These are phyloP conservation scores for Hyperoplus lanceolatus DNA, from an alignment of 2,797 vertebrate genomes.

Conservation along the genomic window DNA sequence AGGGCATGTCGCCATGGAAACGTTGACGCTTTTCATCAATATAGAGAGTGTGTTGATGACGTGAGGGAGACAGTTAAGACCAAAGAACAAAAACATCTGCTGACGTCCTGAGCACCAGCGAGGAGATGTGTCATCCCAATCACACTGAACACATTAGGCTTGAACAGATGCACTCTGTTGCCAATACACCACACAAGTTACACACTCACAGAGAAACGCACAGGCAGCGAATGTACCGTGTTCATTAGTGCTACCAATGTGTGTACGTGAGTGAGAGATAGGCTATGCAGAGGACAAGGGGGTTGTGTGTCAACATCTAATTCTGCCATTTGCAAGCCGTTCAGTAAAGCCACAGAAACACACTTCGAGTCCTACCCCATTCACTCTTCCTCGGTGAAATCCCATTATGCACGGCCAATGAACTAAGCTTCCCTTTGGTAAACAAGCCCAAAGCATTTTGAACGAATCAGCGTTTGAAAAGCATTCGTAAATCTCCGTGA, in stretches of 20 bases:
- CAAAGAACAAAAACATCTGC: conserved; percentile 1
- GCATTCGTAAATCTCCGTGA: conserved; percentile 43
- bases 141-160: conserved; percentile 60
- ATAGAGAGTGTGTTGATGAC: not conserved
- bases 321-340: conserved; percentile 46
- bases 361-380: conserved; percentile 27
- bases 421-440: conserved; percentile 53
- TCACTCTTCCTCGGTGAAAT: conserved; percentile 63
- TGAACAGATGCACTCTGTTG: conserved; percentile 53
- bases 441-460: conserved; percentile 61
- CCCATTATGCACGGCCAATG: conserved; percentile 51
- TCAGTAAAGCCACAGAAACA: conserved; percentile 48
- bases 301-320: conserved; percentile 44
- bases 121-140: conserved; percentile 40
- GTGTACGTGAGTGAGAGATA: conserved; percentile 12
- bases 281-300: conserved; percentile 28
- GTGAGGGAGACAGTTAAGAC: conserved; percentile 1
- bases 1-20: not conserved
- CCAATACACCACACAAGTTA: conserved; percentile 23
- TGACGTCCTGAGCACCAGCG: conserved; percentile 17
- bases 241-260: conserved; percentile 15
- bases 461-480: conserved; percentile 39
- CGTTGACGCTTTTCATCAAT: not conserved
- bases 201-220: conserved; percentile 10
- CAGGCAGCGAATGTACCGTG: conserved; percentile 21